These are phyloP conservation scores for Buceros bicornis DNA, from an alignment of 2,797 vertebrate species.

Conservation along the genomic window DNA sequence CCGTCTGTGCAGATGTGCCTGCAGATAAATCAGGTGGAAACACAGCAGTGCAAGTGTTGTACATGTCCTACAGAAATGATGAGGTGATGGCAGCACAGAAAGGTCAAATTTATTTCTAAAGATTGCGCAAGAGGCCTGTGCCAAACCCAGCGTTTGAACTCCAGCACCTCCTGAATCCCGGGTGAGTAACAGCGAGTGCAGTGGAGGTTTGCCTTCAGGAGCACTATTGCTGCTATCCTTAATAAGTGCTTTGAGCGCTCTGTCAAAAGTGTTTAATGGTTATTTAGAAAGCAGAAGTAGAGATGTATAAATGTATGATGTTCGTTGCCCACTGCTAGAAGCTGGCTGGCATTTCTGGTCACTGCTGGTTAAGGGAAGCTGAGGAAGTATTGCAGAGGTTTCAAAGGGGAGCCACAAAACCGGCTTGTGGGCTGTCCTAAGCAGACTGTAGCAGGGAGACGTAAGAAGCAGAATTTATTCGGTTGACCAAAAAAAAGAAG, in stretches of 20 bases:
- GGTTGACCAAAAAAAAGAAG: neutral
- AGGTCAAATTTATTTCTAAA: neutral
- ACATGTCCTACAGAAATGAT: neutral
- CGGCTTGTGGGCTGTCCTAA: neutral
- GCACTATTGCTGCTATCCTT: neutral
- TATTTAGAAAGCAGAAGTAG: neutral
- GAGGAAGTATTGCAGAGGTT: neutral
- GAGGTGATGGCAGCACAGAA: neutral
- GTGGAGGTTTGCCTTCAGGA: neutral
- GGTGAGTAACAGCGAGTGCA: neutral
- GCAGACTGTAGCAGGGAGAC: neutral
- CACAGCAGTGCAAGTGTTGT: neutral
- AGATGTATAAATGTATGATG: fast-evolving
- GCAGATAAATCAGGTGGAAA: neutral
- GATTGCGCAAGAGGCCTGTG: neutral
- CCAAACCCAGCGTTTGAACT: neutral
- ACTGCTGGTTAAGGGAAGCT: neutral
- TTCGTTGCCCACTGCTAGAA: neutral
- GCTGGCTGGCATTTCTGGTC: neutral
- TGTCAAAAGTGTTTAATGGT: neutral
- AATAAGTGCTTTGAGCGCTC: neutral
- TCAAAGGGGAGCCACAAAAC: neutral
- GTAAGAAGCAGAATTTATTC: neutral
- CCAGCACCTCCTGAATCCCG: fast-evolving
- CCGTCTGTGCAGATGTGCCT: neutral